Conservation (phyloP, 2,113 vertebrate species). For the Labrus mixtus region DNA sequence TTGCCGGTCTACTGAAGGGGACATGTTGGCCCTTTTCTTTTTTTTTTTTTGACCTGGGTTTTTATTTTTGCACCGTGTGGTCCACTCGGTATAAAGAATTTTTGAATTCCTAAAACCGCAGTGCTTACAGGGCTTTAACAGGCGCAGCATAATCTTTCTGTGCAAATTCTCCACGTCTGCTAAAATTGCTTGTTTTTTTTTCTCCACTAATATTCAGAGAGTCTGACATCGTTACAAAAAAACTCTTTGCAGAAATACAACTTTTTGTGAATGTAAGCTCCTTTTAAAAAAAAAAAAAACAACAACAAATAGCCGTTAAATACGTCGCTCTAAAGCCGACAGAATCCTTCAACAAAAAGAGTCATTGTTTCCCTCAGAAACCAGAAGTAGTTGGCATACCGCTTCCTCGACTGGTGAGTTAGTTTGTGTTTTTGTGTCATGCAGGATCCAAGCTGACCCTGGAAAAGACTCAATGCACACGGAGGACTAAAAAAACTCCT, state of each 20-base stretch:
- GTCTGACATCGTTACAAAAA: neutral
- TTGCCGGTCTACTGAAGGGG: neutral
- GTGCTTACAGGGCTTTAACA: too few relatives aligned
- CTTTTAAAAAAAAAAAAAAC: too few relatives aligned
- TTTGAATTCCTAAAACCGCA: too few relatives aligned
- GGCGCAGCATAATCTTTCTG: too few relatives aligned
- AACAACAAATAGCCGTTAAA: too few relatives aligned
- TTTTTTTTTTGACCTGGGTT: neutral
- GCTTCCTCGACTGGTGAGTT: neutral
- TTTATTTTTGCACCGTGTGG: neutral
- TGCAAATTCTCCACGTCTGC: too few relatives aligned
- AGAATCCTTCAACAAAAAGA: neutral
- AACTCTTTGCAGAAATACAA: neutral
- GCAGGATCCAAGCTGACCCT: neutral
- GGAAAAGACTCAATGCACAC: neutral
- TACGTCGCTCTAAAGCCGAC: neutral
- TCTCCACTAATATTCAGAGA: too few relatives aligned
- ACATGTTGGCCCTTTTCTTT: neutral
- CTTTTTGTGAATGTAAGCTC: neutral
- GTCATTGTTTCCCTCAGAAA: neutral
- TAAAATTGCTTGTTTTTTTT: too few relatives aligned
- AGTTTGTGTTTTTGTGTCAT: neutral
- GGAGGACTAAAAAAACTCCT: neutral
- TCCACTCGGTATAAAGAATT: neutral
- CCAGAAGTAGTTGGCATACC: neutral